Percentiles rank a stretch among this genome's conserved stretches.
phyloP scores from a whole-genome alignment of 1,140 invertebrate genomes.

The Elymnias hypermnestra region DNA sequence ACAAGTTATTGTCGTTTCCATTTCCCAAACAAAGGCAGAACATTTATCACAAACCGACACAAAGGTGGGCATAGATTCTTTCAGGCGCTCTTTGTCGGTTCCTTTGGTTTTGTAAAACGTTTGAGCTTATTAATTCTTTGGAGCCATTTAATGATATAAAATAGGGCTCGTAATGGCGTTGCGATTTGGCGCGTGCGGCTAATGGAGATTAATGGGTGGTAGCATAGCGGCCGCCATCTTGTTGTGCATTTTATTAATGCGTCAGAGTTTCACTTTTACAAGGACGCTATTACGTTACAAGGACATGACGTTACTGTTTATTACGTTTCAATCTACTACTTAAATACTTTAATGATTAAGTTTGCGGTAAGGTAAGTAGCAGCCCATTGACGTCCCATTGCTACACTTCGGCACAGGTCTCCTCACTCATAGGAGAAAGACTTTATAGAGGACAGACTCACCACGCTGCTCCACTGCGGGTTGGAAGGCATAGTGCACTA shows the following conservation, averaged over 20 bases:
- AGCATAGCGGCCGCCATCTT: constrained; percentile 59
- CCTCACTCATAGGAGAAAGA: too few relatives aligned
- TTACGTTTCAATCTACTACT: too few relatives aligned
- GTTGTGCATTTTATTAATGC: constrained; percentile 61
- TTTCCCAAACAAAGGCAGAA: constrained; percentile 43
- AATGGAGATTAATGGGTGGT: constrained; percentile 70
- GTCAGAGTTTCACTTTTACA: constrained; percentile 44
- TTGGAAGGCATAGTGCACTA: too few relatives aligned
- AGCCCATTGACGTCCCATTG: too few relatives aligned
- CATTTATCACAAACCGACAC: constrained; percentile 48
- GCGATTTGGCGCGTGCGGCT: constrained; percentile 60
- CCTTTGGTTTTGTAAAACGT: constrained; percentile 49
- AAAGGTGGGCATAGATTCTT: constrained; percentile 54
- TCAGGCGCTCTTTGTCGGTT: constrained; percentile 43
- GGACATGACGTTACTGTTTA: too few relatives aligned
- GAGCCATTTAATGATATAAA: constrained; percentile 72
- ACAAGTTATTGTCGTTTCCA: constrained; percentile 24
- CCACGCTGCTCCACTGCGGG: too few relatives aligned
- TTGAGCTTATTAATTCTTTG: constrained; percentile 30
- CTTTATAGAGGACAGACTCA: too few relatives aligned
- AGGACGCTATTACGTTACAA: neutral
- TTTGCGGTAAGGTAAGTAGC: too few relatives aligned
- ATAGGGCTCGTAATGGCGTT: constrained; percentile 54
- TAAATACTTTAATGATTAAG: too few relatives aligned
- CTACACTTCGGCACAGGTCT: too few relatives aligned